A percentile compares a stretch with the other conserved stretches of the same genome.
Conservation (phyloP, 2,113 vertebrate species). For the Numenius arquata region DNA sequence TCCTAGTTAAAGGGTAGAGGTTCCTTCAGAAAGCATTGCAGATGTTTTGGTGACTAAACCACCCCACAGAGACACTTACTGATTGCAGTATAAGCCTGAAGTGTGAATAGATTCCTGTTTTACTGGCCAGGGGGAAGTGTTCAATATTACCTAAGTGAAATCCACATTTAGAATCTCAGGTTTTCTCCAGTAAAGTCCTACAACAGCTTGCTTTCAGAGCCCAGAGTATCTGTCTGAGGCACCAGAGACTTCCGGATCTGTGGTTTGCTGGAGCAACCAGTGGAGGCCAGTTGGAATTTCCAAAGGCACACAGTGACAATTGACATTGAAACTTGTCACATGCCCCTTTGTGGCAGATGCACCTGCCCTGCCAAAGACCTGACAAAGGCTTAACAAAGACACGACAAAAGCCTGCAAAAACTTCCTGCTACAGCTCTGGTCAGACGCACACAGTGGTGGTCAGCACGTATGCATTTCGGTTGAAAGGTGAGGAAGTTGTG, state of each 20-base stretch:
- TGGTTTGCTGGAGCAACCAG: background rate
- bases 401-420: background rate
- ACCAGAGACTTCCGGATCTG: background rate
- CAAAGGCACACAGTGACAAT: background rate
- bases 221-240: background rate
- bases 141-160: background rate
- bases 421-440: background rate
- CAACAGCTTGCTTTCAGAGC: background rate
- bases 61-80: background rate
- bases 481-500: background rate
- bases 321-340: background rate
- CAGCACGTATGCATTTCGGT: background rate
- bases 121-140: background rate
- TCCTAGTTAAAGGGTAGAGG: background rate
- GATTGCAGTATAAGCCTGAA: background rate
- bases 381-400: background rate
- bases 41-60: background rate
- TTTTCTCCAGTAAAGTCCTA: background rate
- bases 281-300: background rate
- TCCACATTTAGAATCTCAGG: background rate
- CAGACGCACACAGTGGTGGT: background rate
- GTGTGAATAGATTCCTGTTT: background rate
- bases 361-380: background rate
- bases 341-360: background rate
- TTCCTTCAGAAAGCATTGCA: background rate